These are phyloP conservation scores for Ferdinandea cuprea DNA, from an alignment of 2,888 invertebrate genomes.

Conservation along the genomic window DNA sequence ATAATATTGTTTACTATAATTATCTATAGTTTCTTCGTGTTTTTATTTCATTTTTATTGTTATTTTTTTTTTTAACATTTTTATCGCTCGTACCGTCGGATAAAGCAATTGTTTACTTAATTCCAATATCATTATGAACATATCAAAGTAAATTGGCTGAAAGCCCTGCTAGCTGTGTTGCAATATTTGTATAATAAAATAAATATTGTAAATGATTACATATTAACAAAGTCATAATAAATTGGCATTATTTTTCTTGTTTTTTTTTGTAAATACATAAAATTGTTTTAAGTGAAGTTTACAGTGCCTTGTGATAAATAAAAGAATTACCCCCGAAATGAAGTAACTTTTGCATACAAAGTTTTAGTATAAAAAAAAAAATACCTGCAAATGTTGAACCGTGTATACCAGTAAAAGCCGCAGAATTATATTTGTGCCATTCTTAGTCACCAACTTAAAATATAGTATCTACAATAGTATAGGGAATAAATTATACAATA, in stretches of 20 bases:
- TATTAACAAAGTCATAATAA: not conserved
- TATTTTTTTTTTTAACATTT: conserved; percentile 25
- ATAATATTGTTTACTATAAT: conserved; percentile 68
- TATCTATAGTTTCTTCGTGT: conserved; percentile 58
- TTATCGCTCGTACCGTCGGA: conserved; percentile 7
- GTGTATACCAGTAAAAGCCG: conserved; percentile 14
- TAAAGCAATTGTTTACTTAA: conserved; percentile 2
- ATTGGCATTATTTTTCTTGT: too few species aligned
- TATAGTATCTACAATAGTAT: conserved; percentile 19
- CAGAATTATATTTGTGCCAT: conserved; percentile 3
- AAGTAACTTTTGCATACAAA: conserved; percentile 34
- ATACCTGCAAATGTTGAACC: conserved; percentile 28
- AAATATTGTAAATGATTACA: not conserved
- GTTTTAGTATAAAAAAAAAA: conserved; percentile 20
- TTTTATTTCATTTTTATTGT: conserved; percentile 23
- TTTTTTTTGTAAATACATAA: conserved; percentile 8
- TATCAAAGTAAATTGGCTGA: conserved; percentile 21
- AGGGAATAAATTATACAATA: conserved; percentile 18
- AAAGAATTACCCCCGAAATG: conserved; percentile 12
- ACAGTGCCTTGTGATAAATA: conserved; percentile 67
- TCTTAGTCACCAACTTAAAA: conserved; percentile 2
- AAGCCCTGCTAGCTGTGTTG: not conserved
- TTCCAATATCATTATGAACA: conserved; percentile 44
- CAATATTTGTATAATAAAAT: conserved; percentile 1
- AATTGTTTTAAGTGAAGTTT: conserved; percentile 43